phyloP scores from a whole-genome alignment of 2,888 invertebrate genomes.

The Epiblema foenella region DNA sequence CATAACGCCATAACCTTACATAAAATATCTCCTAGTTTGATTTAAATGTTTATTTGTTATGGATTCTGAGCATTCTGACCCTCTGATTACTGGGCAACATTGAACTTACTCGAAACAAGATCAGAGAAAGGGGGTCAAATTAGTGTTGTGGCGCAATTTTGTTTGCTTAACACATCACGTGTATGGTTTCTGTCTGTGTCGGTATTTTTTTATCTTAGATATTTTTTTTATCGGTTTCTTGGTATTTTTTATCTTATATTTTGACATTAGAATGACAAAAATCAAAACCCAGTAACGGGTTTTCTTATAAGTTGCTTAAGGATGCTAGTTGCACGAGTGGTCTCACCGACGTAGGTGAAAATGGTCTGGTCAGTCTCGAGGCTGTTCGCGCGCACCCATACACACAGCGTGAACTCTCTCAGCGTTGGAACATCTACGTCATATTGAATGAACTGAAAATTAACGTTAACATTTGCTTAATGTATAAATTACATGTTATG shows the following conservation, averaged over 20 bases:
- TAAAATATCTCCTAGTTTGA: too few relatives aligned
- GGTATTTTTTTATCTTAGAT: too few relatives aligned
- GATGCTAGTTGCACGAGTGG: constrained; percentile 18
- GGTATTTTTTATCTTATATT: constrained; percentile 22
- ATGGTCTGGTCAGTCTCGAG: constrained; percentile 67
- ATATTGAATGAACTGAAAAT: constrained; percentile 85
- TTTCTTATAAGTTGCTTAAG: constrained; percentile 11
- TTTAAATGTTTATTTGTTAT: too few relatives aligned
- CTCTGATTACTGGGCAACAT: constrained; percentile 51
- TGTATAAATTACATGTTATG: too few relatives aligned
- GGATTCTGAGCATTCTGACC: constrained; percentile 6
- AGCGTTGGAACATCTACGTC: constrained; percentile 89
- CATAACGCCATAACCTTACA: too few relatives aligned
- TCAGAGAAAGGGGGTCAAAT: constrained; percentile 62
- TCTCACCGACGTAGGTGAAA: constrained; percentile 75
- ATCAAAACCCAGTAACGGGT: not conserved
- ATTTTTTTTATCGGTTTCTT: too few relatives aligned
- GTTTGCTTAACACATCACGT: constrained; percentile 59
- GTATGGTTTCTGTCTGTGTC: constrained; percentile 45
- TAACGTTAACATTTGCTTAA: not conserved
- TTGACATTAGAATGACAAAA: constrained; percentile 19
- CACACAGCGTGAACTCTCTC: constrained; percentile 92
- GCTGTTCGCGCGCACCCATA: constrained; percentile 90
- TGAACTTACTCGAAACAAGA: constrained; percentile 55
- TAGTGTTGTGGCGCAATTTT: constrained; percentile 59